phyloP scores from a whole-genome alignment of 2,797 vertebrate species.

The Gymnothorax javanicus region DNA sequence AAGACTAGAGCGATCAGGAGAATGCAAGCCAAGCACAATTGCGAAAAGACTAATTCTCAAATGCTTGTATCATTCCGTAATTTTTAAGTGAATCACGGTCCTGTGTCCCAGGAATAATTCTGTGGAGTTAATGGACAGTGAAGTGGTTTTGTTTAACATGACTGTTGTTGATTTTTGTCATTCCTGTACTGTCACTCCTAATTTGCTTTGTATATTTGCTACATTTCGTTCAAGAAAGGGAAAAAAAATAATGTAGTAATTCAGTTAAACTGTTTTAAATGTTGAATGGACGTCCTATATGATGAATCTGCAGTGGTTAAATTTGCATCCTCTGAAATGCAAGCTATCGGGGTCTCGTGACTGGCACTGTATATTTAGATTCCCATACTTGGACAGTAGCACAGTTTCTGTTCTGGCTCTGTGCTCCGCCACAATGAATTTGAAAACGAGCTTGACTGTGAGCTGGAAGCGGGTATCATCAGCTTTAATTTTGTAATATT shows the following conservation, averaged over 20 bases:
- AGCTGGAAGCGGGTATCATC: too few species aligned
- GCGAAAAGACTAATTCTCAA: slow-evolving; percentile 30
- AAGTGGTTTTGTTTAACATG: slow-evolving; percentile 3
- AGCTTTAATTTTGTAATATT: too few species aligned
- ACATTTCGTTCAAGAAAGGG: background rate
- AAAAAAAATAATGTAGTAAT: background rate
- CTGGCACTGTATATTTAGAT: background rate
- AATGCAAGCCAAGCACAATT: slow-evolving; percentile 17
- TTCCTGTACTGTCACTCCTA: background rate
- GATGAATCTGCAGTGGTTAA: background rate
- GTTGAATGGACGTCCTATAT: background rate
- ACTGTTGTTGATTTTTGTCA: background rate
- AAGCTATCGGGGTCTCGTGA: background rate
- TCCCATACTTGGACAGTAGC: background rate
- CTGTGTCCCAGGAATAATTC: slow-evolving; percentile 37
- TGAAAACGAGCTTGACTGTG: too few species aligned
- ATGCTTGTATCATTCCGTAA: slow-evolving; percentile 44
- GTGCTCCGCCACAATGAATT: too few species aligned
- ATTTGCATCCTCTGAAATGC: background rate
- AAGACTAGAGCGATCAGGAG: background rate
- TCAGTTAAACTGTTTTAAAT: background rate
- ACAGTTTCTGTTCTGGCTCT: too few species aligned
- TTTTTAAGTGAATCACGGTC: slow-evolving; percentile 47
- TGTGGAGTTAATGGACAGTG: background rate
- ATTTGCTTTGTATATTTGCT: background rate